phyloP scores from a whole-genome alignment of 1,140 invertebrate species.

The Zelostemma sp. region DNA sequence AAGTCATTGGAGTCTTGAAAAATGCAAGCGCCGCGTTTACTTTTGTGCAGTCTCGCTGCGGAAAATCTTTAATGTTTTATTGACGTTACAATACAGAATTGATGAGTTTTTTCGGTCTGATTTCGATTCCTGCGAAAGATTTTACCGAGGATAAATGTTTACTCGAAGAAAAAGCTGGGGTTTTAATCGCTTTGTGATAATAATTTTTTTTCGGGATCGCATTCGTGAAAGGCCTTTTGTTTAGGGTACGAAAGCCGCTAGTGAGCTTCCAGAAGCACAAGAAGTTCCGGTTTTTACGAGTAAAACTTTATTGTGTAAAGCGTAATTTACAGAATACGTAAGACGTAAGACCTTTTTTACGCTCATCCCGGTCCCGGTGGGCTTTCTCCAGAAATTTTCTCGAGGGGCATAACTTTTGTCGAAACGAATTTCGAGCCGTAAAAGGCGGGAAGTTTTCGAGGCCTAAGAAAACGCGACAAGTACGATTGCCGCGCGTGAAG shows the following conservation, averaged over 20 bases:
- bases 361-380: slow-evolving; percentile 4
- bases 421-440: slow-evolving; percentile 32
- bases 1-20: too few relatives aligned
- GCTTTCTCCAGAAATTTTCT: too few relatives aligned
- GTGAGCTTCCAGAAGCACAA: slow-evolving; percentile 2
- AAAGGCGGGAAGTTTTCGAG: slow-evolving; percentile 23
- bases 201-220: neutral
- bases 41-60: too few relatives aligned
- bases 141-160: too few relatives aligned
- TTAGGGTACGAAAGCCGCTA: slow-evolving; percentile 8
- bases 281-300: slow-evolving; percentile 24
- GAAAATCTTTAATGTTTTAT: too few relatives aligned
- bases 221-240: slow-evolving; percentile 24
- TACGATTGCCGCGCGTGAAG: slow-evolving; percentile 7
- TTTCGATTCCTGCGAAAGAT: too few relatives aligned
- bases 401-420: slow-evolving; percentile 33
- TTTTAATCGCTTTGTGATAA: neutral
- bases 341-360: slow-evolving; percentile 32
- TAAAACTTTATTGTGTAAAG: slow-evolving; percentile 16
- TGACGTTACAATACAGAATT: too few relatives aligned
- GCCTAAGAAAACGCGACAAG: slow-evolving; percentile 27
- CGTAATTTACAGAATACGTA: slow-evolving; percentile 15
- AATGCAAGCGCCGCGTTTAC: too few relatives aligned
- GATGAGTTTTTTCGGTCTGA: too few relatives aligned
- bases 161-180: too few relatives aligned